Conservation (phyloP, 2,797 vertebrate genomes). For the Erithacus rubecula region DNA sequence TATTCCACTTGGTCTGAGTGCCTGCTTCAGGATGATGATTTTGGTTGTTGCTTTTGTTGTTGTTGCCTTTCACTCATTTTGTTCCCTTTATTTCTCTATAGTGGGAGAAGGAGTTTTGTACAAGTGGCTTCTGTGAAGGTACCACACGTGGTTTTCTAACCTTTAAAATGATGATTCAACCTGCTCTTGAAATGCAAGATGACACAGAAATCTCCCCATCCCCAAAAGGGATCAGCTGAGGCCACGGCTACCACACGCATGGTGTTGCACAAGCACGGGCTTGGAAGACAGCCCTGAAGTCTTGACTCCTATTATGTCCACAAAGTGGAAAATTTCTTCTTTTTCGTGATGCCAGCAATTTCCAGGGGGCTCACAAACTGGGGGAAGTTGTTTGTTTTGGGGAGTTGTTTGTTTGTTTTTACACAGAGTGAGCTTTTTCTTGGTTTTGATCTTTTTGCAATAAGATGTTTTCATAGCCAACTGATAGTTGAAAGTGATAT, state of each 20-base stretch:
- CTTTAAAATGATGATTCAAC: neutral
- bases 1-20: neutral
- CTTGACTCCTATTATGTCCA: neutral
- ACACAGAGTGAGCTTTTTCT: neutral
- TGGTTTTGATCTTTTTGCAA: constrained; percentile 15
- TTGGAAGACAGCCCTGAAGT: neutral
- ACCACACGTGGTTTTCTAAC: neutral
- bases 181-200: neutral
- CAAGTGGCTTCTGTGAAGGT: neutral
- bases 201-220: neutral
- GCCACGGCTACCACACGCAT: neutral
- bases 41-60: too few species aligned
- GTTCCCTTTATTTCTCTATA: neutral
- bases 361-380: neutral
- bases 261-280: neutral
- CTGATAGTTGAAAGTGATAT: neutral
- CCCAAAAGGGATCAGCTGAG: neutral
- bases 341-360: neutral
- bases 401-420: neutral
- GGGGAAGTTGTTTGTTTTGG: neutral
- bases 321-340: neutral
- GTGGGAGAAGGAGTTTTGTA: neutral
- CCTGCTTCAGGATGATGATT: neutral
- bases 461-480: constrained; percentile 9
- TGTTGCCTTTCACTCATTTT: neutral